Conservation (phyloP, 2,113 vertebrate genomes). For the Melanerpes aurifrons region DNA sequence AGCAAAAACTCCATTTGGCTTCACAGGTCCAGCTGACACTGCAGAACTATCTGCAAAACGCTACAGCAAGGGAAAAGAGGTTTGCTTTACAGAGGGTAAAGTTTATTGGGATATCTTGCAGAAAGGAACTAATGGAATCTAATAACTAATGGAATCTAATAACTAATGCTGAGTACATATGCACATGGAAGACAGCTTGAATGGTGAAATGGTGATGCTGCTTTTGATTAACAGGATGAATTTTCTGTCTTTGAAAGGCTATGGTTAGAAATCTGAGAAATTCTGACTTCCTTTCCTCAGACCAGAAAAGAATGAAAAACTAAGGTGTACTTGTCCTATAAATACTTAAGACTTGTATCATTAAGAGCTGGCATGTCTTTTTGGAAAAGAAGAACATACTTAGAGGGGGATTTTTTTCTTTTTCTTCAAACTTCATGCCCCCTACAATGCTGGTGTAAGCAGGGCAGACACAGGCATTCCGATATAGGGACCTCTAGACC, state of each 20-base stretch:
- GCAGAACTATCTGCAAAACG: not conserved
- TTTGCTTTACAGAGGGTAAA: not conserved
- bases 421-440: not conserved
- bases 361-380: not conserved
- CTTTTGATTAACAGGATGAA: not conserved
- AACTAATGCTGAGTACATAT: not conserved
- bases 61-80: not conserved
- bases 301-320: not conserved
- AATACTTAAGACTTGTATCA: not conserved
- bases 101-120: not conserved
- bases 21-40: not conserved
- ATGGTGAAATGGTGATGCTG: not conserved
- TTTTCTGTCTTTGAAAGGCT: not conserved
- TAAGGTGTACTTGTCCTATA: not conserved
- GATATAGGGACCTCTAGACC: not conserved
- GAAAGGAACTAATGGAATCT: not conserved
- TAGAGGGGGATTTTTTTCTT: not conserved
- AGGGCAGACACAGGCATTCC: not conserved
- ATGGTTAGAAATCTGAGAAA: not conserved
- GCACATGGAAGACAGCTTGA: not conserved
- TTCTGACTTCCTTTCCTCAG: not conserved
- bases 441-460: accelerated
- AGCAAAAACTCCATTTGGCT: not conserved
- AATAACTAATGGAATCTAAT: not conserved
- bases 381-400: not conserved